Evolutionary conservation across 30 jellyfish, hydroid and myxozoan genomes (phyloP).

Genomic region (Sanderia malayensis): DNA sequence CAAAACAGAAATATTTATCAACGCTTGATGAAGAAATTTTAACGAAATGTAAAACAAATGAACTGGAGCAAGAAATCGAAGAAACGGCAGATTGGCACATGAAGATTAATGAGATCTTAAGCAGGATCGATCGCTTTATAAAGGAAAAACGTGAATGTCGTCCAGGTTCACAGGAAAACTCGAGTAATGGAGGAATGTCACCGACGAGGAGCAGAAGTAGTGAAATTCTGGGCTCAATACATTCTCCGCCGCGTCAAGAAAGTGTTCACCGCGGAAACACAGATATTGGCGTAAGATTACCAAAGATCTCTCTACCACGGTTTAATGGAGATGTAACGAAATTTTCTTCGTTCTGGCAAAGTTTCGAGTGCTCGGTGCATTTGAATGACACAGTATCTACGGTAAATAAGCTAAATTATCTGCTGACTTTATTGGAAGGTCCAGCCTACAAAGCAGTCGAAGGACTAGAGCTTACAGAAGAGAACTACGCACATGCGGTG

Average conservation of each 20-base stretch:
- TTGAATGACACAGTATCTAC: conserved; percentile 26
- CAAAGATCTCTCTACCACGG: conserved; percentile 25
- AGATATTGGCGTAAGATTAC: conserved; percentile 25
- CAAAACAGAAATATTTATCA: conserved; percentile 13
- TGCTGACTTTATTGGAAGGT: conserved; percentile 32
- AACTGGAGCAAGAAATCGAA: conserved; percentile 50
- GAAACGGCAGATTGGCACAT: conserved; percentile 6
- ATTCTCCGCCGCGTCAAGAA: too few relatives aligned
- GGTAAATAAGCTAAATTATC: conserved; percentile 53
- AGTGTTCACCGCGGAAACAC: too few relatives aligned
- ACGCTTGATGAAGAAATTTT: conserved; percentile 35
- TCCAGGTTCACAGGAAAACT: not conserved
- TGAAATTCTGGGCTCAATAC: not conserved
- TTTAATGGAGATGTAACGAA: conserved; percentile 46
- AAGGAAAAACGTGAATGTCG: not conserved
- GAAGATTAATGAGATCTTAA: conserved; percentile 10
- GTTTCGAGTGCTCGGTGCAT: conserved; percentile 54
- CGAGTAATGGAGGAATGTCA: not conserved
- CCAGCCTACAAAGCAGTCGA: conserved; percentile 33
- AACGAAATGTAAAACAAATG: conserved; percentile 12
- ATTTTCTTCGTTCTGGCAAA: conserved; percentile 53
- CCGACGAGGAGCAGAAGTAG: not conserved
- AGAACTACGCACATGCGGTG: conserved; percentile 35
- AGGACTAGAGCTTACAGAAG: conserved; percentile 57
- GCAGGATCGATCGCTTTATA: conserved; percentile 16